These are phyloP conservation scores for Drosophila triauraria DNA, from an alignment of 1,140 invertebrate species.

Conservation along the genomic window DNA sequence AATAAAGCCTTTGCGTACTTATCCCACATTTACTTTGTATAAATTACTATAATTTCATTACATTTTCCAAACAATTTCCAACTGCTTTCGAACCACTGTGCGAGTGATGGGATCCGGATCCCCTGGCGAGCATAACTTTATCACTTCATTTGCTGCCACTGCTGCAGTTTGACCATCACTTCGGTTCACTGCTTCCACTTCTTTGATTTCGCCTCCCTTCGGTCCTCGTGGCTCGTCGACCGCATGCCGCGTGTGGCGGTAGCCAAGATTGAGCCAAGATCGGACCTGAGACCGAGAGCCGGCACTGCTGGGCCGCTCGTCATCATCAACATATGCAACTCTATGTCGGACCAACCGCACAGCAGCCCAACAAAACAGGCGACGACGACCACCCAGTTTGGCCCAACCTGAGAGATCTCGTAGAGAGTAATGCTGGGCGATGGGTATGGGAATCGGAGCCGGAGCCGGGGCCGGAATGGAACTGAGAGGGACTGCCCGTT, in stretches of 20 bases:
- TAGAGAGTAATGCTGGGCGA: conserved; percentile 13
- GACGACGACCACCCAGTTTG: conserved; percentile 56
- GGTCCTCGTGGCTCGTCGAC: conserved; percentile 30
- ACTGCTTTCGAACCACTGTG: conserved; percentile 7
- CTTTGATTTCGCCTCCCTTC: conserved; percentile 56
- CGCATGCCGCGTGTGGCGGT: conserved; percentile 80
- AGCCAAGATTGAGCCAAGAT: conserved; percentile 59
- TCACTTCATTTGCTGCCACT: conserved; percentile 78
- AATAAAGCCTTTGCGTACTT: too few relatives aligned
- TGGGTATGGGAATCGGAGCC: conserved; percentile 18
- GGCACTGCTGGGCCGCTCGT: conserved; percentile 43
- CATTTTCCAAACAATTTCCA: neutral
- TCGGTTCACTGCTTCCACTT: conserved; percentile 65
- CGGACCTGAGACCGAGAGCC: conserved; percentile 12
- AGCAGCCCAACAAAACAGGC: conserved; percentile 77
- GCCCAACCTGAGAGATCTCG: conserved; percentile 36
- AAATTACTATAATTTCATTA: neutral
- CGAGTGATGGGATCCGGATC: conserved; percentile 49
- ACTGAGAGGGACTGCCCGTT: conserved; percentile 67
- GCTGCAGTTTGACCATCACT: conserved; percentile 78
- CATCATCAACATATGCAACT: conserved; percentile 77
- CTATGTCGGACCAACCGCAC: conserved; percentile 78
- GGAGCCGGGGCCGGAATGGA: conserved; percentile 15
- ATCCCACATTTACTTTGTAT: neutral
- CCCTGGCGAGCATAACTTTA: conserved; percentile 79